These are phyloP conservation scores for Eupithecia subfuscata DNA, from an alignment of 2,888 invertebrate species.

Conservation along the genomic window DNA sequence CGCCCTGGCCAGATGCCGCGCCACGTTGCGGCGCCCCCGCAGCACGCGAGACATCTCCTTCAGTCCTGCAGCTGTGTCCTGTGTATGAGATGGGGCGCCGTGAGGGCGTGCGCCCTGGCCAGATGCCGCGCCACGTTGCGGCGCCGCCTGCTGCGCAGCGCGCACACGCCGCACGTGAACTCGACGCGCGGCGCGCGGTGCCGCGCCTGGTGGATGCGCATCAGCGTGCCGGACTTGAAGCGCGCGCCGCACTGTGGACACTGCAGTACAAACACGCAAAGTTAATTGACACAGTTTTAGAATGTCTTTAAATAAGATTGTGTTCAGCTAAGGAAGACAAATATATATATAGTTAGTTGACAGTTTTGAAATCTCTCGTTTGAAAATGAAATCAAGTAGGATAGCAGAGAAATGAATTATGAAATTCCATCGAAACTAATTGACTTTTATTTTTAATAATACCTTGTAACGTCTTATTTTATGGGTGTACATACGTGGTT, in stretches of 20 bases:
- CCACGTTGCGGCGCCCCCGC: no score
- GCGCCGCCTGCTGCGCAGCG: conserved; percentile 66
- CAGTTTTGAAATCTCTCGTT: no score
- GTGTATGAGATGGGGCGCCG: conserved; percentile 52
- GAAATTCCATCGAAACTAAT: no score
- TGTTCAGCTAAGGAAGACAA: neutral
- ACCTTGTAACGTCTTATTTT: no score
- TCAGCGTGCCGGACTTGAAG: conserved; percentile 71
- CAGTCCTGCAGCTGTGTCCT: conserved; percentile 48
- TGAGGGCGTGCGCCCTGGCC: conserved; percentile 41
- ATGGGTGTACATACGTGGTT: no score
- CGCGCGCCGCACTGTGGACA: conserved; percentile 68
- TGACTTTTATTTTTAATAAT: no score
- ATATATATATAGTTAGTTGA: no score
- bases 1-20: no score
- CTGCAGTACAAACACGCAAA: conserved; percentile 48
- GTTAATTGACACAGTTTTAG: neutral
- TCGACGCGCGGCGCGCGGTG: conserved; percentile 64
- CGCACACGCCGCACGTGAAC: conserved; percentile 61
- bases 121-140: conserved; percentile 71
- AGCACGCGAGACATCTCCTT: no score
- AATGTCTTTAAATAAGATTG: neutral
- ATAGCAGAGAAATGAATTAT: no score
- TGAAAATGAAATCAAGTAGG: no score
- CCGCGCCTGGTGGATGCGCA: conserved; percentile 68